These are phyloP conservation scores for Trogon melanurus DNA, from an alignment of 2,113 vertebrate genomes.

Conservation along the genomic window DNA sequence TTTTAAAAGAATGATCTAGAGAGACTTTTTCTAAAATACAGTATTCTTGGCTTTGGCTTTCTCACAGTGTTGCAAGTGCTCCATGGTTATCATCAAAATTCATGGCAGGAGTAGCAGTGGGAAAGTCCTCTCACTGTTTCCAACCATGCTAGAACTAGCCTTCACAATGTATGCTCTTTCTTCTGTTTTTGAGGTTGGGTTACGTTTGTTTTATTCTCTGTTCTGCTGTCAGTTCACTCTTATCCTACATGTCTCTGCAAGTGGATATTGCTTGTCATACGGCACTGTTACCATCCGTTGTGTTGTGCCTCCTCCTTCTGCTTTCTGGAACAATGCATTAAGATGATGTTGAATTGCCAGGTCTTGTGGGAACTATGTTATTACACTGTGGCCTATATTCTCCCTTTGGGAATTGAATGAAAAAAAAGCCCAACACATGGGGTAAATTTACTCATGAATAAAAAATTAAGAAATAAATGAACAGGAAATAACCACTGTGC, in stretches of 20 bases:
- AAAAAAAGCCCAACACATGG: conserved; percentile 27
- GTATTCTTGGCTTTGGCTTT: neutral
- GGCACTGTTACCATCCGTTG: neutral
- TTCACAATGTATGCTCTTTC: neutral
- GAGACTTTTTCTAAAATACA: neutral
- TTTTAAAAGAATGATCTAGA: neutral
- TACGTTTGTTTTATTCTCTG: neutral
- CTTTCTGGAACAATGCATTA: neutral
- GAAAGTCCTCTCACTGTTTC: neutral
- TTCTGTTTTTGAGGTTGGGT: neutral
- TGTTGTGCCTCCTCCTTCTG: neutral
- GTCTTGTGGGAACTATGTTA: neutral
- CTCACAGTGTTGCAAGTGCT: neutral
- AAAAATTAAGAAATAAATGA: conserved; percentile 20
- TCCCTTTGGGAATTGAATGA: neutral
- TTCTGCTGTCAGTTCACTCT: neutral
- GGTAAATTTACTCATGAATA: conserved; percentile 23
- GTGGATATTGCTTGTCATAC: neutral
- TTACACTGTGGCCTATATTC: neutral
- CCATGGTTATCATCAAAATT: neutral
- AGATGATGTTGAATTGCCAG: neutral
- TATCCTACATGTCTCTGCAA: neutral
- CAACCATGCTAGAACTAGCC: neutral
- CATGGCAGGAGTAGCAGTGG: neutral
- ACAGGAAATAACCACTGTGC: conserved; percentile 48